Evolutionary conservation across 2,113 vertebrate species (phyloP).

Genomic region (Alligator sinensis): DNA sequence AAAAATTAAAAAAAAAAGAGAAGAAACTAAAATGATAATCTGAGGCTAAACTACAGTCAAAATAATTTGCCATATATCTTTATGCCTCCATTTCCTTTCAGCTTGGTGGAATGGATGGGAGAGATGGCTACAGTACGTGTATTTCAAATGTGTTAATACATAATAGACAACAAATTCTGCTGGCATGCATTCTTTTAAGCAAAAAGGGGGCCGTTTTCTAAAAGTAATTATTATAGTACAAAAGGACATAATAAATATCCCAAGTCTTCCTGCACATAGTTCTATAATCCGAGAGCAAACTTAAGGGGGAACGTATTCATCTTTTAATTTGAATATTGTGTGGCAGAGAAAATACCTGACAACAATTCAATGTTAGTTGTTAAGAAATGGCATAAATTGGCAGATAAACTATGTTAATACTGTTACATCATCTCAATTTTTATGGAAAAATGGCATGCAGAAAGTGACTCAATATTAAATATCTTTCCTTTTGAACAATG

Average conservation of each 20-base stretch:
- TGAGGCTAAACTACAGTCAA: conserved; percentile 8
- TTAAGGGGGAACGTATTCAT: background rate
- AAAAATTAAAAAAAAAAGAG: background rate
- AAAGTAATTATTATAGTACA: conserved; percentile 37
- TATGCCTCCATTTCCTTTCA: conserved; percentile 51
- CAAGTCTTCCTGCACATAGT: background rate
- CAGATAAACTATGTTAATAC: too few relatives aligned
- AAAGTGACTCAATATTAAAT: background rate
- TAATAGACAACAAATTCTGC: conserved; percentile 63
- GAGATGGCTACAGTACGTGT: conserved; percentile 22
- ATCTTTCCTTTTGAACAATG: too few relatives aligned
- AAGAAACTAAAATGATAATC: conserved; percentile 30
- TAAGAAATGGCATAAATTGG: too few relatives aligned
- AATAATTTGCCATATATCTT: conserved; percentile 38
- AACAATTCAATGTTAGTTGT: too few relatives aligned
- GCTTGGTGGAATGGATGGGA: conserved; percentile 33
- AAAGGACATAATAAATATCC: conserved; percentile 36
- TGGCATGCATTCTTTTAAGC: background rate
- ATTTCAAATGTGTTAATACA: conserved; percentile 55
- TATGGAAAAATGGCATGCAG: too few relatives aligned
- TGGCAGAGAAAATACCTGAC: too few relatives aligned
- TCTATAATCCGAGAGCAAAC: conserved; percentile 7
- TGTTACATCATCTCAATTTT: too few relatives aligned
- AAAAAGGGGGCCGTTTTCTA: conserved; percentile 39
- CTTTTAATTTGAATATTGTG: too few relatives aligned